Conservation (phyloP, 2,888 invertebrate genomes). For the Oxytorus armatus region DNA sequence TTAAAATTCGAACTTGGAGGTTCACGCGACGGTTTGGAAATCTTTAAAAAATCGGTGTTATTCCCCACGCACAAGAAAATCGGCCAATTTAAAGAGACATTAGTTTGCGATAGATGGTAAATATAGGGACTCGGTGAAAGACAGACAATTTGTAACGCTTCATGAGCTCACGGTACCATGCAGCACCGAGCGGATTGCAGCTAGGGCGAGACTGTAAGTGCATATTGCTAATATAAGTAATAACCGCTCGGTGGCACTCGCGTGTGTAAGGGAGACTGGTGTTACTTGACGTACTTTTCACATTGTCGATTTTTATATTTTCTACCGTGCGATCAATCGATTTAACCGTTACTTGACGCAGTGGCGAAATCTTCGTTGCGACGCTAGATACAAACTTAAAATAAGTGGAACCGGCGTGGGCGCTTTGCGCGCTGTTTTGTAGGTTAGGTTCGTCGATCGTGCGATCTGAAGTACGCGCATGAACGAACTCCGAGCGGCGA, state of each 20-base stretch:
- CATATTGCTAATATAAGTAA: slow-evolving; percentile 62
- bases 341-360: no score
- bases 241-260: slow-evolving; percentile 37
- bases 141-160: slow-evolving; percentile 60
- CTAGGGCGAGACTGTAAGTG: slow-evolving; percentile 54
- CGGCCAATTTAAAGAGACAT: neutral
- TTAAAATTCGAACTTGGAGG: neutral
- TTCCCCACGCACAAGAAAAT: slow-evolving; percentile 23
- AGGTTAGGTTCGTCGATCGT: no score
- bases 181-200: slow-evolving; percentile 43
- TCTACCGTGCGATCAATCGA: neutral
- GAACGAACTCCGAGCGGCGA: no score
- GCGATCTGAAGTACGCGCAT: no score
- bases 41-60: slow-evolving; percentile 1
- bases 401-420: no score
- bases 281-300: no score
- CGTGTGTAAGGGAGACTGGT: neutral
- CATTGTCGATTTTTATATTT: neutral
- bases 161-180: slow-evolving; percentile 59
- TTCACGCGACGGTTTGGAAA: neutral
- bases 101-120: slow-evolving; percentile 8
- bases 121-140: slow-evolving; percentile 38
- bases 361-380: no score
- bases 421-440: no score
- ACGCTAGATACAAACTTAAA: no score